phyloP scores from a whole-genome alignment of 1,140 invertebrate genomes.

The Drosophila simulans region DNA sequence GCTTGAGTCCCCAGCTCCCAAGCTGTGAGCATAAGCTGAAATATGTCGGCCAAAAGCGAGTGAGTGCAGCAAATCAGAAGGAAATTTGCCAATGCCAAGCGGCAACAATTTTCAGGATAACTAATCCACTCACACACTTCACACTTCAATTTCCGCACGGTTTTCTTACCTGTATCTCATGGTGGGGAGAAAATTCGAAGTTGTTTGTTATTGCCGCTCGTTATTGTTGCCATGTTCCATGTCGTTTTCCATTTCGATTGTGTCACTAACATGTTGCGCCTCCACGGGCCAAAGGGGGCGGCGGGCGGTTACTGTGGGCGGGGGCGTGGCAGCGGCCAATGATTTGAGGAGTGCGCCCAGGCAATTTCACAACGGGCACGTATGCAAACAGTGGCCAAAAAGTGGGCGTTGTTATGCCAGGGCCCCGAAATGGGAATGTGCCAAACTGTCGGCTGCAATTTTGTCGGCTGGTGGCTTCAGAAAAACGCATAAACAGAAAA shows the following conservation, averaged over 20 bases:
- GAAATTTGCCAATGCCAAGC: constrained; percentile 55
- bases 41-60: constrained; percentile 6
- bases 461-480: constrained; percentile 45
- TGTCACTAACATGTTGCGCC: constrained; percentile 76
- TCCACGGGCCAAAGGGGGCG: constrained; percentile 9
- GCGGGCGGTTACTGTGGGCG: neutral
- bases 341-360: constrained; percentile 69
- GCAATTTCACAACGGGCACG: constrained; percentile 79
- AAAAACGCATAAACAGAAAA: constrained; percentile 33
- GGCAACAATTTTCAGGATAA: constrained; percentile 41
- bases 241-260: constrained; percentile 81
- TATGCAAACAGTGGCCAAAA: constrained; percentile 70
- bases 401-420: constrained; percentile 17
- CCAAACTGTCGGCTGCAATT: constrained; percentile 74
- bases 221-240: constrained; percentile 70
- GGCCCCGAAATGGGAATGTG: constrained; percentile 27
- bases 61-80: constrained; percentile 61
- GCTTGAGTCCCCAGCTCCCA: constrained; percentile 5
- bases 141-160: constrained; percentile 74
- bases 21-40: constrained; percentile 45
- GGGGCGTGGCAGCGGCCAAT: constrained; percentile 50
- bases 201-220: constrained; percentile 54
- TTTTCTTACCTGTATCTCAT: constrained; percentile 39
- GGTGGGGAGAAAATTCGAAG: constrained; percentile 52
- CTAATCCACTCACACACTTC: constrained; percentile 67